Base-by-base conservation (phyloP, 1,140 invertebrate species). In the Sweltsa coloradensis region DNA sequence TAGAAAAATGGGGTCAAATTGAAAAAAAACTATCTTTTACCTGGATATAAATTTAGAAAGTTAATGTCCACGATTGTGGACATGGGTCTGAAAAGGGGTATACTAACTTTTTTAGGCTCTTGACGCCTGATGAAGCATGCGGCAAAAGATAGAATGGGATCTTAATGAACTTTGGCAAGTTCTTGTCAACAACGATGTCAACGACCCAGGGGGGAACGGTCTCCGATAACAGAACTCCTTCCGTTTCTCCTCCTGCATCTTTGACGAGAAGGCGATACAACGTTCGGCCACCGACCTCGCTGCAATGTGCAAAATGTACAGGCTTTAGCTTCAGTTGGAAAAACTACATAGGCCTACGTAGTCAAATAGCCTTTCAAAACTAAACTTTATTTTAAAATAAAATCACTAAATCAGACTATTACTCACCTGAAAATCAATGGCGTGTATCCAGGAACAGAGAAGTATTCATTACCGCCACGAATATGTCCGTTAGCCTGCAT, bases 61-160 rank as follows among this genome's bases (percentile, higher is more conserved):
- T n/a, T n/a, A n/a, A n/a, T n/a, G n/a, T n/a, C n/a, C n/a, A n/a
- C n/a, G n/a, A n/a, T n/a, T 7, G 36, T 6, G 3, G 34, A 27
- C 1, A 31, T n/a, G n/a, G 34, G 24, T 29, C 9, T 47, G 6
- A 3, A 29, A 53, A 40, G 11, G 25, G 18, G 41, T 9, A 23
- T 5, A 61, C 67, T 69, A 79, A 94, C 86, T 92, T 96, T 72
- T 97, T 95, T 51, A 89, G 76, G 59, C 84, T 77, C 71, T 97
- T 97, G 31, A 89, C 79, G 55, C 89, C 87, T 54, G 86, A 86
- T 55, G 81, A 81, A 18, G 86, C 77, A 73, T 97, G 90, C 36
- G 94, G 91, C 59, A 93, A 79, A 36, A 99, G 74, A 66, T 91
- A 94, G 66, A 99, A 99, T 42, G 95, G 88, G 60, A 99, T 86